Conservation (phyloP, 1,140 invertebrate genomes). For the Leptoteleia sp. region DNA sequence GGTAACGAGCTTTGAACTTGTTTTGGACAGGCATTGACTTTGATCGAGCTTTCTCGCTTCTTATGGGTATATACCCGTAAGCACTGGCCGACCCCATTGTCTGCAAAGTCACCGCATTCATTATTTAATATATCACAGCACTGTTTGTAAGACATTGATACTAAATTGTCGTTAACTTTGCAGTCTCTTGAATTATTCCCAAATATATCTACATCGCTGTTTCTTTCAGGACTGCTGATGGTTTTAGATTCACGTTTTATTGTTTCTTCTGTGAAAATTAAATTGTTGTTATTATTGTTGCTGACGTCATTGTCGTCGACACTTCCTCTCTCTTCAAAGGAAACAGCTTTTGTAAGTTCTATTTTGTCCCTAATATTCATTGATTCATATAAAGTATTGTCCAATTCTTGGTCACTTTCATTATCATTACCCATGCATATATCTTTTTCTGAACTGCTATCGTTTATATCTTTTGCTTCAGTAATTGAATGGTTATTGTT, state of each 20-base stretch:
- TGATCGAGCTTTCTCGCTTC: constrained; percentile 67
- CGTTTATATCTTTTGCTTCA: constrained; percentile 27
- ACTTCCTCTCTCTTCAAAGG: constrained; percentile 3
- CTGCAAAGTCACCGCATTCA: constrained; percentile 68
- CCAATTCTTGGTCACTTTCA: constrained; percentile 55
- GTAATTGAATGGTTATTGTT: constrained; percentile 23
- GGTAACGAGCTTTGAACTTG: constrained; percentile 64
- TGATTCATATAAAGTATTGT: constrained; percentile 65
- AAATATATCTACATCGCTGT: constrained; percentile 16
- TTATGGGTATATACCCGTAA: constrained; percentile 77
- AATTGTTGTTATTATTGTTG: constrained; percentile 43
- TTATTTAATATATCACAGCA: constrained; percentile 74
- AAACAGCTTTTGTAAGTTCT: constrained; percentile 14
- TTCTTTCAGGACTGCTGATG: constrained; percentile 3
- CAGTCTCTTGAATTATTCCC: constrained; percentile 31
- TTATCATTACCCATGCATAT: constrained; percentile 17
- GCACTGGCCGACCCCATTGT: constrained; percentile 74
- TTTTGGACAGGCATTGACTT: constrained; percentile 56
- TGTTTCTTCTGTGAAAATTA: constrained; percentile 39
- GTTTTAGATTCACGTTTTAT: constrained; percentile 30
- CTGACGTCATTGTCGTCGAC: constrained; percentile 24
- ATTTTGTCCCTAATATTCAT: constrained; percentile 17
- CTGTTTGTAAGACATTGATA: constrained; percentile 66
- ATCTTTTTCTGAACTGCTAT: constrained; percentile 31
- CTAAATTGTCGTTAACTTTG: constrained; percentile 39